Evolutionary conservation across 2,888 invertebrate species (phyloP), one percentile per base, ranked within the genome.

Genomic region (Drosophila mulleri): DNA sequence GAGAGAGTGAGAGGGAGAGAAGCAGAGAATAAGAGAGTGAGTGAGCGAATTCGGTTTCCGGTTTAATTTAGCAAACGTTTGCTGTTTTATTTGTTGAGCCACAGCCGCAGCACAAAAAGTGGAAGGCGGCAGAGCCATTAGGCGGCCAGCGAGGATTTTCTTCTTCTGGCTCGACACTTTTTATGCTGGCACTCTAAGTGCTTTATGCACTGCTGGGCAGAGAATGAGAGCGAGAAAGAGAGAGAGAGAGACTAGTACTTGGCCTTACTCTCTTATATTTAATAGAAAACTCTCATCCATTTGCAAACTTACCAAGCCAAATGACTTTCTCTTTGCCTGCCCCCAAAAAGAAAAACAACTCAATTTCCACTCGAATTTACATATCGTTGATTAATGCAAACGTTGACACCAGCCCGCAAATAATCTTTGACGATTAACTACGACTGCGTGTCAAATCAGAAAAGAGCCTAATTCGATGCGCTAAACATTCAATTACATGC

Each of bases 31-130:
- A 23, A 2, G 23, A 1, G 14, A 3, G 23, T 16, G 14, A 2
- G 67, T 44, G 39, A 35, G 70, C 59, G 54, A 77, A 81, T 81
- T 84, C 48, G 79, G 75, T 75, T 81, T 85, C 81, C 81, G 72
- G 70, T 78, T 85, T 85, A 85, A 86, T 86, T 83, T 88, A 76
- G 85, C 85, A 79, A 85, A 85, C 88, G 85, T 81, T 83, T 79
- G 85, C 85, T 71, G 72, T 72, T 83, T 66, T 71, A 66, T 72
- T 75, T 63, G 68, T 42, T 58, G 37, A 35, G 59, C 66, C 71
- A 62, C 71, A 68, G 45, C 20, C 50, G 53, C 53, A 52, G 29
- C 18, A 9, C 23, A 52, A 56, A 70, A 62, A 57, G 9, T 11
- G 14, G 35, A 23, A 14, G n/a, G 26, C 14, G 8, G 23, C 29